A percentile compares a stretch with the other conserved stretches of the same genome.
These are phyloP conservation scores for Gallinago jamesoni DNA, from an alignment of 2,113 vertebrate genomes.

Conservation along the genomic window DNA sequence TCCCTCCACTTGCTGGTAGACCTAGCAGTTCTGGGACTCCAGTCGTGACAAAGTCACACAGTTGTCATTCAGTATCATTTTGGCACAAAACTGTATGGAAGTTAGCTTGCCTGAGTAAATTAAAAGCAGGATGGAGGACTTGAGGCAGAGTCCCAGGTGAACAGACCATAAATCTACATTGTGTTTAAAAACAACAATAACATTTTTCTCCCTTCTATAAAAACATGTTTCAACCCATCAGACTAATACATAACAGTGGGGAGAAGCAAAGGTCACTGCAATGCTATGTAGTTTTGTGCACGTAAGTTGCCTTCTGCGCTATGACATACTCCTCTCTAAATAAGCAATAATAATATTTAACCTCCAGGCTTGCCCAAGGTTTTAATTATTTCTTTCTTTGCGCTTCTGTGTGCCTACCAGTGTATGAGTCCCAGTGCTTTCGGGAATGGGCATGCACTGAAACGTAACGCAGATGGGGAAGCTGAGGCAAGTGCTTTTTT, in stretches of 20 bases:
- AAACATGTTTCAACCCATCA: background rate
- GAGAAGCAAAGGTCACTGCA: background rate
- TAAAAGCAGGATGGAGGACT: background rate
- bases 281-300: background rate
- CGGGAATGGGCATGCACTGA: background rate
- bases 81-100: background rate
- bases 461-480: background rate
- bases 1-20: background rate
- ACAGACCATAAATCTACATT: background rate
- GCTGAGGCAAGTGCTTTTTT: background rate
- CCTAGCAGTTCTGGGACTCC: background rate
- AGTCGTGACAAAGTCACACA: background rate
- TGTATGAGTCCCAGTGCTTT: background rate
- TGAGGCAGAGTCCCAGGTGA: background rate
- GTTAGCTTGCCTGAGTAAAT: slow-evolving; percentile 11
- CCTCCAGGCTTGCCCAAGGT: background rate
- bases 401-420: background rate
- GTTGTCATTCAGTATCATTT: background rate
- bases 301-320: background rate
- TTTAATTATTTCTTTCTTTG: background rate
- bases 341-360: background rate
- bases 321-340: background rate
- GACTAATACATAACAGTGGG: background rate
- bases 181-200: slow-evolving; percentile 20
- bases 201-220: background rate